Percentiles rank a stretch among this genome's conserved stretches.
These are phyloP conservation scores for Meriones unguiculatus DNA, from an alignment of 2,113 vertebrate genomes.

Conservation along the genomic window DNA sequence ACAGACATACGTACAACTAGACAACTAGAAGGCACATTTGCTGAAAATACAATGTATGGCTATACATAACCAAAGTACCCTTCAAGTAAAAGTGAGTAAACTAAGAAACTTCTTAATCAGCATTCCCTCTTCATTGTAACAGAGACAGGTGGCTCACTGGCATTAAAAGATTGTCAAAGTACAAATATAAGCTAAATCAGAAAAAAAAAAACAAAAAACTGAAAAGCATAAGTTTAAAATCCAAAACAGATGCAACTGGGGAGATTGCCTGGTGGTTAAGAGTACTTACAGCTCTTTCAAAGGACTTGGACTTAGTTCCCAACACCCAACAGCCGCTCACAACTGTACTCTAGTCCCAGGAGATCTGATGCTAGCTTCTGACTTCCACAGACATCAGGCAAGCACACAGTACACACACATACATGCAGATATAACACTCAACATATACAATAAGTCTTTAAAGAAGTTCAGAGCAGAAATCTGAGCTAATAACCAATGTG, in stretches of 20 bases:
- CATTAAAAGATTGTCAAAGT: slow-evolving; percentile 20
- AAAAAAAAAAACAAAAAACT: neutral
- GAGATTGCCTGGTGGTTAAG: neutral
- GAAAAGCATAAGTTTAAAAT: neutral
- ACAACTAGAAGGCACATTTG: neutral
- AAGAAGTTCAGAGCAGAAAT: neutral
- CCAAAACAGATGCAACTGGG: neutral
- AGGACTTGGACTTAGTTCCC: neutral
- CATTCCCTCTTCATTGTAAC: neutral
- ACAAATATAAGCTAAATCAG: slow-evolving; percentile 5
- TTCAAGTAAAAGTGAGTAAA: slow-evolving; percentile 1
- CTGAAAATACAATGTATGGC: slow-evolving; percentile 28
- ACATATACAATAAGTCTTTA: neutral
- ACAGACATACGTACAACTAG: neutral
- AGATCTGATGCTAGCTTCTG: neutral
- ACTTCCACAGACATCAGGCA: neutral
- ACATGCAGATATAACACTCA: neutral
- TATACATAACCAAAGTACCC: neutral
- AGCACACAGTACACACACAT: neutral
- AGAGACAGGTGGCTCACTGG: neutral
- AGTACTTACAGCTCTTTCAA: neutral
- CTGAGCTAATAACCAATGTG: neutral
- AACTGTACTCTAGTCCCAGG: neutral
- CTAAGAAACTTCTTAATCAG: slow-evolving; percentile 26
- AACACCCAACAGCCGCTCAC: neutral